Evolutionary conservation across 2,888 invertebrate species (phyloP).

Genomic region (Scaptomyza cyrtandrae): DNA sequence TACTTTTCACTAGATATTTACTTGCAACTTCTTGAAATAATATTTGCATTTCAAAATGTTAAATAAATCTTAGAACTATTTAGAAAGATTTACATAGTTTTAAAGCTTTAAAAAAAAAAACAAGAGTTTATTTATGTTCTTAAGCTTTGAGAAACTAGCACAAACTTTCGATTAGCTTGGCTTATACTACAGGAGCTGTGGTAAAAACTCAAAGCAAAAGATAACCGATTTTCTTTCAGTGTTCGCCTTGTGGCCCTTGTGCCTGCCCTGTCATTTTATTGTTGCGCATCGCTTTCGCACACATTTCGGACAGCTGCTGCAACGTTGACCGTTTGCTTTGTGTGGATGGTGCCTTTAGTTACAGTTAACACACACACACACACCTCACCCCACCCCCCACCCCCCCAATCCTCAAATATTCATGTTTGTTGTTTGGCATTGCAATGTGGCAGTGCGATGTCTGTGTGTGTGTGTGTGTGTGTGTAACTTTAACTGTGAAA

Average conservation of each 20-base stretch:
- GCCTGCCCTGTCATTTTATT: no score
- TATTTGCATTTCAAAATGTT: no score
- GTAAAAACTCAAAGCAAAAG: no score
- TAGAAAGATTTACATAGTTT: no score
- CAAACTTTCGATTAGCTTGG: no score
- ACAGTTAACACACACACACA: background rate
- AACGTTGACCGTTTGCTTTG: conserved; percentile 12
- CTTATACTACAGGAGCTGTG: no score
- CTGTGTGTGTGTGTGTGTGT: conserved; percentile 37
- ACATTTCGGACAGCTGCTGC: conserved; percentile 3
- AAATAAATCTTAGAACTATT: no score
- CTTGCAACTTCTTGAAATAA: no score
- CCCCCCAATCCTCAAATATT: conserved; percentile 9
- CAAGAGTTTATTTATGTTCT: no score
- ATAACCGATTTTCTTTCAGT: background rate
- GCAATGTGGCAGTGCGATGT: conserved; percentile 49
- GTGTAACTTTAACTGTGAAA: conserved; percentile 18
- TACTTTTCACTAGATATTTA: no score
- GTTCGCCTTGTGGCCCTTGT: background rate
- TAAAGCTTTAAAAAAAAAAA: no score
- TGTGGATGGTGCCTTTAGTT: background rate
- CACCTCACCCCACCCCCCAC: background rate
- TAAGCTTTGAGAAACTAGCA: no score
- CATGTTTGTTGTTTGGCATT: conserved; percentile 50
- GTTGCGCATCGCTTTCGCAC: conserved; percentile 1